phyloP scores from a whole-genome alignment of 1,140 invertebrate genomes.

The Drosophila novamexicana region DNA sequence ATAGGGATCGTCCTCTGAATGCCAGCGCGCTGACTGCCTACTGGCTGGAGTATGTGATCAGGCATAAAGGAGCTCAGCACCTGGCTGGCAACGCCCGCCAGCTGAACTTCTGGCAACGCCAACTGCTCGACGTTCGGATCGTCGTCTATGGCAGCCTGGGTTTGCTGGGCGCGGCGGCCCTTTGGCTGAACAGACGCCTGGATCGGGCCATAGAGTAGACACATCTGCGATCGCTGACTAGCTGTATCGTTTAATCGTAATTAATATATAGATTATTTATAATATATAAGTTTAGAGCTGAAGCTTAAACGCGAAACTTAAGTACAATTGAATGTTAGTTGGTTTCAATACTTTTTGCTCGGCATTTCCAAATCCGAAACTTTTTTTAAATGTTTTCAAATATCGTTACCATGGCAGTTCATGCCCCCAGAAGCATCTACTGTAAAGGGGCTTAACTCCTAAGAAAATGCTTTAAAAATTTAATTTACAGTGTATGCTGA shows the following conservation, averaged over 20 bases:
- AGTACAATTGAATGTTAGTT: conserved; percentile 78
- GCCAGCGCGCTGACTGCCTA: conserved; percentile 48
- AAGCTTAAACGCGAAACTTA: conserved; percentile 64
- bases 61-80: conserved; percentile 84
- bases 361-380: conserved; percentile 23
- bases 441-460: neutral
- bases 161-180: neutral
- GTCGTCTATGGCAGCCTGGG: conserved; percentile 17
- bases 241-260: conserved; percentile 70
- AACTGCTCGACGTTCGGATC: conserved; percentile 51
- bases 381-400: neutral
- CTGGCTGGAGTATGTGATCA: conserved; percentile 80
- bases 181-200: conserved; percentile 8
- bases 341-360: conserved; percentile 61
- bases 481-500: neutral
- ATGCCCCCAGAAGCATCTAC: neutral
- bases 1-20: conserved; percentile 68
- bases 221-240: conserved; percentile 57
- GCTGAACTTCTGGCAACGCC: conserved; percentile 40
- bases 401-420: neutral
- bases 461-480: neutral
- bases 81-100: conserved; percentile 67
- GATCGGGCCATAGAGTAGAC: conserved; percentile 4
- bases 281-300: conserved; percentile 47
- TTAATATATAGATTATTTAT: conserved; percentile 32